A percentile compares a stretch with the other conserved stretches of the same genome.
Conservation (phyloP, 2,888 invertebrate species). For the Ichneumoninae sp. region DNA sequence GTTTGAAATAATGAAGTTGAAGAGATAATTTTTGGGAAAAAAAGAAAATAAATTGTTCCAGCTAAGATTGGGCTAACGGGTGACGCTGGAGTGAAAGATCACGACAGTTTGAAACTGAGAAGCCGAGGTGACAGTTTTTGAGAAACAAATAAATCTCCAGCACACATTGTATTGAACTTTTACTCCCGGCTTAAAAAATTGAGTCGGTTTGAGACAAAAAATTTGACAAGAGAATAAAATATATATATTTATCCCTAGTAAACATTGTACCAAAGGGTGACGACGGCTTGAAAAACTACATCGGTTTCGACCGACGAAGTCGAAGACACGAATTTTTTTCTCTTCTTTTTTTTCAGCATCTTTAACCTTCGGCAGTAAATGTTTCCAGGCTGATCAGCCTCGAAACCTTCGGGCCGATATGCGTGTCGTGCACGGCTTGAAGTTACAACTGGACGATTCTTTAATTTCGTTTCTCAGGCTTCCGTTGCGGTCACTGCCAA, state of each 20-base stretch:
- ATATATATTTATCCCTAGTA: neutral
- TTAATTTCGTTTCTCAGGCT: slow-evolving; percentile 16
- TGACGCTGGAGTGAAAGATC: too few relatives aligned
- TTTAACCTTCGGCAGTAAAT: neutral
- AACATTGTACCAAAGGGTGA: neutral
- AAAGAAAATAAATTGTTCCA: neutral
- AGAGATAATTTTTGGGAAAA: neutral
- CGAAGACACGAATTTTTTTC: too few relatives aligned
- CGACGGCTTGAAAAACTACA: too few relatives aligned
- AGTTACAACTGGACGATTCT: slow-evolving; percentile 17
- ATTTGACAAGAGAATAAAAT: too few relatives aligned
- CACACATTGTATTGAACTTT: neutral
- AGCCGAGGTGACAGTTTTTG: too few relatives aligned
- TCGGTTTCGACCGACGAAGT: too few relatives aligned
- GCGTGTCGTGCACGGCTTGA: neutral
- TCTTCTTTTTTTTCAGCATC: neutral
- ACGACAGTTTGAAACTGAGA: too few relatives aligned
- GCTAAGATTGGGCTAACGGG: neutral
- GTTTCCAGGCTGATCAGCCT: neutral
- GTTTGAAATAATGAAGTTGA: neutral
- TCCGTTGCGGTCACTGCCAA: slow-evolving; percentile 15
- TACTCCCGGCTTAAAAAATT: too few relatives aligned
- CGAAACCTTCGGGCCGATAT: neutral
- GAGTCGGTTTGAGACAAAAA: too few relatives aligned
- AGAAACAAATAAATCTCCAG: neutral